A percentile compares a stretch with the other conserved stretches of the same genome.
phyloP scores from a whole-genome alignment of 2,797 vertebrate genomes.

The Dendrocincla tyrannina region DNA sequence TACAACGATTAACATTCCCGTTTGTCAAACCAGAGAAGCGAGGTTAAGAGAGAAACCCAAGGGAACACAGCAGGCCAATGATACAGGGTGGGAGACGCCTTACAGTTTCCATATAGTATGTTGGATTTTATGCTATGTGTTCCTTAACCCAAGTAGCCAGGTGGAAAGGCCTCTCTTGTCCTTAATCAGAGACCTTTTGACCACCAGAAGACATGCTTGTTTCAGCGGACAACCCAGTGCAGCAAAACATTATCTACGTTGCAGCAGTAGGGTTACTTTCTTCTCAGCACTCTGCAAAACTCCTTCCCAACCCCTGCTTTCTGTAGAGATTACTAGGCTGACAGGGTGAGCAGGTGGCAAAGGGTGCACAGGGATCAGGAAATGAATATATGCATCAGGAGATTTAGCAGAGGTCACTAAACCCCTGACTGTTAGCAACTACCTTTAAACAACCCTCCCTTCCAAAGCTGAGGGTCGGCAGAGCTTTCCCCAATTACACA shows the following conservation, averaged over 20 bases:
- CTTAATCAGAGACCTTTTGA: not conserved
- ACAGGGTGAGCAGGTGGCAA: not conserved
- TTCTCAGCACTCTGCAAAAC: not conserved
- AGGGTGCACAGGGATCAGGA: not conserved
- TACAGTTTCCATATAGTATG: not conserved
- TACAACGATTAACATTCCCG: not conserved
- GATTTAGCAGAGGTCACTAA: not conserved
- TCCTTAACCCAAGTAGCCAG: not conserved
- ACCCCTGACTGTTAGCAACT: not conserved
- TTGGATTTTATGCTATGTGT: not conserved
- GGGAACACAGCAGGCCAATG: not conserved
- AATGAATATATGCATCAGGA: not conserved
- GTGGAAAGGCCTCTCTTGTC: not conserved
- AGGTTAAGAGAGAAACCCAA: not conserved
- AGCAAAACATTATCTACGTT: not conserved
- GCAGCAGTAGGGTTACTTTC: not conserved
- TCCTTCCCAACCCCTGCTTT: not conserved
- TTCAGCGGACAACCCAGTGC: not conserved
- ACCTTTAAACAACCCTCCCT: not conserved
- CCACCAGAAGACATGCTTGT: not conserved
- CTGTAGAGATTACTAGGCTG: not conserved
- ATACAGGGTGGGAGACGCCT: not conserved
- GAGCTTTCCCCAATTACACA: not conserved
- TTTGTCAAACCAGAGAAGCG: not conserved
- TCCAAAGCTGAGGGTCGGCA: accelerated